Conservation (phyloP, 1,140 invertebrate genomes). For the Pomacea maculata region DNA sequence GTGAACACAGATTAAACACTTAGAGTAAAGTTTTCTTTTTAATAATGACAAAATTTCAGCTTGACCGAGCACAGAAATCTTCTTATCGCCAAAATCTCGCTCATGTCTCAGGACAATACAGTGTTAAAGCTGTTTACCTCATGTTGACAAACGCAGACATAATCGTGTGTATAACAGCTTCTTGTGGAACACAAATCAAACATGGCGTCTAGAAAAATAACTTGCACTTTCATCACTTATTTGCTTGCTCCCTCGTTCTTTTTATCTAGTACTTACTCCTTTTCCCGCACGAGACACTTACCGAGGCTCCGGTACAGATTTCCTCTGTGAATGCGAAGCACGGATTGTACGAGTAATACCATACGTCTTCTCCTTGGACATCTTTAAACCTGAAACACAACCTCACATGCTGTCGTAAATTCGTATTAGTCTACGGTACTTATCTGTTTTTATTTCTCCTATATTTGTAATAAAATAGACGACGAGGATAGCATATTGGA, state of each 20-base stretch:
- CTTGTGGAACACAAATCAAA: neutral
- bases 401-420: neutral
- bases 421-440: too few relatives aligned
- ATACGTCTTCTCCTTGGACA: neutral
- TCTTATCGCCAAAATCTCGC: neutral
- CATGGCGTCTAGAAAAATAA: neutral
- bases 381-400: neutral
- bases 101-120: neutral
- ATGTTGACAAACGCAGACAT: neutral
- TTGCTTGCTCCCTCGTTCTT: neutral
- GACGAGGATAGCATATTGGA: too few relatives aligned
- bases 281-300: neutral
- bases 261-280: too few relatives aligned
- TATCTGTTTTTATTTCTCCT: too few relatives aligned
- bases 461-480: too few relatives aligned
- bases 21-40: neutral
- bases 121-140: neutral
- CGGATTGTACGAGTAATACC: neutral
- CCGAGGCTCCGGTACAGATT: neutral
- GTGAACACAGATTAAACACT: neutral
- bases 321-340: neutral
- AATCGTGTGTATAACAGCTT: neutral
- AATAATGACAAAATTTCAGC: neutral
- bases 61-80: neutral
- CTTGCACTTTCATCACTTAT: neutral